Percentiles rank a stretch among this genome's conserved stretches.
Evolutionary conservation across 2,113 vertebrate species (phyloP).

Genomic region (Equus przewalskii): DNA sequence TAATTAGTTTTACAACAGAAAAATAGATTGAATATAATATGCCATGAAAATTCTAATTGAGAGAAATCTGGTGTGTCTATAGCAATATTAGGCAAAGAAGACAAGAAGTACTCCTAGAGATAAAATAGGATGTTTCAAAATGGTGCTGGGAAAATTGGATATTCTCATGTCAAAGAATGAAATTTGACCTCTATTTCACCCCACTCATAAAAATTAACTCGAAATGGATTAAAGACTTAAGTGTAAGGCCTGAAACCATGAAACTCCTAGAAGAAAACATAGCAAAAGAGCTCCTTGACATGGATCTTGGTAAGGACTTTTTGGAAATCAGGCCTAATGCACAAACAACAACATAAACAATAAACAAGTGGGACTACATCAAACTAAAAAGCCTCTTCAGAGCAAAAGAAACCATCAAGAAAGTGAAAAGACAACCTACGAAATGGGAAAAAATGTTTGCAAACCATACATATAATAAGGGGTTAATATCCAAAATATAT

Average conservation of each 20-base stretch:
- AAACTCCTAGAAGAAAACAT: not conserved
- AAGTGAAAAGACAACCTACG: not conserved
- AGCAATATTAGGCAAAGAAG: not conserved
- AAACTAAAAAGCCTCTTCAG: not conserved
- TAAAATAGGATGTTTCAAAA: not conserved
- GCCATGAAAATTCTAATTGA: not conserved
- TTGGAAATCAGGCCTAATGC: not conserved
- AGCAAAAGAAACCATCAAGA: not conserved
- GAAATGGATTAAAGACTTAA: not conserved
- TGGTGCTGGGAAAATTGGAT: not conserved
- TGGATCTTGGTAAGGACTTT: not conserved
- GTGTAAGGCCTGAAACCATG: not conserved
- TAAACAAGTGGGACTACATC: not conserved
- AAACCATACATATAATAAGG: not conserved
- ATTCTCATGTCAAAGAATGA: not conserved
- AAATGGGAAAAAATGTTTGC: not conserved
- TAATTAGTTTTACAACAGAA: not conserved
- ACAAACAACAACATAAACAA: not conserved
- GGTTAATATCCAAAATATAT: not conserved
- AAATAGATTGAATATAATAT: not conserved
- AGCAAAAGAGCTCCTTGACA: not conserved
- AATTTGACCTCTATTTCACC: not conserved
- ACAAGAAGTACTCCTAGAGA: not conserved
- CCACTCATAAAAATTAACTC: not conserved
- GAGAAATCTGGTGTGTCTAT: not conserved